Evolutionary conservation across 2,113 vertebrate species (phyloP).

Genomic region (rabbit (Oryctolagus cuniculus)): mOryCun1.1 NC_091453.1:56946501-56947000

Average conservation of each 20-base stretch:
- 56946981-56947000: too few species aligned
- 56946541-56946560: neutral
- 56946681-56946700: neutral
- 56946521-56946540: neutral
- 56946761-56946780: neutral
- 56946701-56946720: neutral
- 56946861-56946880: too few species aligned
- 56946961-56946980: too few species aligned
- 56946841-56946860: too few species aligned
- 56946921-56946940: too few species aligned
- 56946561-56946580: neutral
- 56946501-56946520: neutral
- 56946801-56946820: neutral
- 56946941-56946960: too few species aligned
- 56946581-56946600: neutral
- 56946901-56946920: too few species aligned
- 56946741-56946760: neutral
- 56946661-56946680: neutral
- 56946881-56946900: too few species aligned
- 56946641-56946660: neutral
- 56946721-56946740: neutral
- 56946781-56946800: neutral
- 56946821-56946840: too few species aligned
- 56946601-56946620: neutral
- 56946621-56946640: neutral